Evolutionary conservation across 2,888 invertebrate species (phyloP).

Genomic region (Dione vanillae): DNA sequence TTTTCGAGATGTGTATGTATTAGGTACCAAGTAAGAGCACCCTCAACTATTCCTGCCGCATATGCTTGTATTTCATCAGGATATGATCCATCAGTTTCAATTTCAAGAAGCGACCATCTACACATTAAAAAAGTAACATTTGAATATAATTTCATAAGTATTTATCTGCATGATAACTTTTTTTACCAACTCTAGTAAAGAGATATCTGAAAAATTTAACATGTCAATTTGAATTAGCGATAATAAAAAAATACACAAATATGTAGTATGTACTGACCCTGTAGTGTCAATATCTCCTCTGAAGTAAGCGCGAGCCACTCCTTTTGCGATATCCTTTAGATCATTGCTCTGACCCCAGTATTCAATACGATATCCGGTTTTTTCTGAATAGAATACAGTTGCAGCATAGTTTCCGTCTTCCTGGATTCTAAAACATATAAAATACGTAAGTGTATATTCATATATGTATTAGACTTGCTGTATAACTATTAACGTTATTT

Average conservation of each 20-base stretch:
- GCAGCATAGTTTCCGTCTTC: conserved; percentile 90
- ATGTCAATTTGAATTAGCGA: not conserved
- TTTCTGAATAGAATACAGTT: conserved; percentile 88
- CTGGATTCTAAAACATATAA: conserved; percentile 78
- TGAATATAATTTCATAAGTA: too few species aligned
- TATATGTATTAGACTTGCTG: not conserved
- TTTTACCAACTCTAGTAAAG: too few species aligned
- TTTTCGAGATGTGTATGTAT: conserved; percentile 92
- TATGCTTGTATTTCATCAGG: conserved; percentile 93
- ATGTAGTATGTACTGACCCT: conserved; percentile 83
- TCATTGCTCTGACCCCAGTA: conserved; percentile 92
- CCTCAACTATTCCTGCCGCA: conserved; percentile 93
- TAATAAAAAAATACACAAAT: not conserved
- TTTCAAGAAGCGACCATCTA: conserved; percentile 93
- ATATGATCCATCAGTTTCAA: conserved; percentile 89
- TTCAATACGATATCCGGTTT: conserved; percentile 88
- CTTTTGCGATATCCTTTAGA: conserved; percentile 85
- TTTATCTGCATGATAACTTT: too few species aligned
- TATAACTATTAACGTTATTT: not conserved
- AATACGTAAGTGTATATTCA: not conserved
- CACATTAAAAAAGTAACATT: conserved; percentile 44
- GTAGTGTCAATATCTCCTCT: conserved; percentile 88
- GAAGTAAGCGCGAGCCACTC: conserved; percentile 90
- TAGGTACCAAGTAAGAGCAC: conserved; percentile 90
- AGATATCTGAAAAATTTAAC: not conserved